These are phyloP conservation scores for Alces alces DNA, from an alignment of 2,113 vertebrate species.

Conservation along the genomic window DNA sequence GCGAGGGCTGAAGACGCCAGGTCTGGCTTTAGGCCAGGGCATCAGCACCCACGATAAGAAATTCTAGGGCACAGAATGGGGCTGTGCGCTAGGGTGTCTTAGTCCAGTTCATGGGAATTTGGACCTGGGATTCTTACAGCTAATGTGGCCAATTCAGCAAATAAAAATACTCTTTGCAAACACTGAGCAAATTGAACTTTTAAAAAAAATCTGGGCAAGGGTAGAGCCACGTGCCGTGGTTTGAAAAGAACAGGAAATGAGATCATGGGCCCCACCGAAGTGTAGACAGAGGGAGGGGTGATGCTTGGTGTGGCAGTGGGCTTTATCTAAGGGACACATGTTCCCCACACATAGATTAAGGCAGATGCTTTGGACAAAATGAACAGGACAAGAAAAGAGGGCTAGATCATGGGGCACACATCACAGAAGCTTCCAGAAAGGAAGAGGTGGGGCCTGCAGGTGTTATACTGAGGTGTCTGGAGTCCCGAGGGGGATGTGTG, in stretches of 20 bases:
- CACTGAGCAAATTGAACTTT: not conserved
- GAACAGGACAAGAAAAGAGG: not conserved
- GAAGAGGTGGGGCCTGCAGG: not conserved
- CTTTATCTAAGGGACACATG: not conserved
- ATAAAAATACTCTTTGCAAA: not conserved
- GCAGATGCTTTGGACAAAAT: not conserved
- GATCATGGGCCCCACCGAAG: not conserved
- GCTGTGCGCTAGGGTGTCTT: not conserved
- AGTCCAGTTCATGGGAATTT: not conserved
- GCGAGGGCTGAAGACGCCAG: fast-evolving
- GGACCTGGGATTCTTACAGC: not conserved
- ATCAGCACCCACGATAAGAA: not conserved
- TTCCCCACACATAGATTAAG: not conserved
- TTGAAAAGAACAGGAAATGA: not conserved
- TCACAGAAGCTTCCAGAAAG: not conserved
- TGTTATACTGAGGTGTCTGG: not conserved
- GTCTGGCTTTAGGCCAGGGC: not conserved
- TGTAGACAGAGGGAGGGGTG: not conserved
- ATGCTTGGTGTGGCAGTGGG: not conserved
- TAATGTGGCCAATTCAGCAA: not conserved
- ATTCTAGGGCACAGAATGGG: not conserved
- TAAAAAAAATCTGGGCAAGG: not conserved
- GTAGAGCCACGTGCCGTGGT: not conserved
- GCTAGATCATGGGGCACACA: not conserved
- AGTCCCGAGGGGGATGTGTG: too few relatives aligned